Conservation (phyloP, 2,888 invertebrate genomes). For the Caenorhabditis afra region DNA sequence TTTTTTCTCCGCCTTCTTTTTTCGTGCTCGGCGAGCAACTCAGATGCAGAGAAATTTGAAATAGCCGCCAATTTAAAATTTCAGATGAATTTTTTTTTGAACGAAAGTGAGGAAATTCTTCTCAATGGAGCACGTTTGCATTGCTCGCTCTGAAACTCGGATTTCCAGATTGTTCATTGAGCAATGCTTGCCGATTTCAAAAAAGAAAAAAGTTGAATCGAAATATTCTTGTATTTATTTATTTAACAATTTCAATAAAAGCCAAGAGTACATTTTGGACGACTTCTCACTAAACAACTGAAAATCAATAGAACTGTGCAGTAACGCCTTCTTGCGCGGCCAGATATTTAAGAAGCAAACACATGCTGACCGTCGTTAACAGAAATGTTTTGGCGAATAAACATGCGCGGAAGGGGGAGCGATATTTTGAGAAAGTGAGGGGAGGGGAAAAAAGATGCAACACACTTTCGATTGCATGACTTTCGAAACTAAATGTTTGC, state of each 20-base stretch:
- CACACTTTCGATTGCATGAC: conserved; percentile 31
- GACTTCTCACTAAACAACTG: too few relatives aligned
- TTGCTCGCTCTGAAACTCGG: not conserved
- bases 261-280: too few relatives aligned
- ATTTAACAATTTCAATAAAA: too few relatives aligned
- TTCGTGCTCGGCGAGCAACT: too few relatives aligned
- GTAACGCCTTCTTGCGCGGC: too few relatives aligned
- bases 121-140: not conserved
- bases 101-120: not conserved
- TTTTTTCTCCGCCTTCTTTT: not conserved
- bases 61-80: not conserved
- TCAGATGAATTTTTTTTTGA: not conserved
- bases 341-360: too few relatives aligned
- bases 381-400: conserved; percentile 8
- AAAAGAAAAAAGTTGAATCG: not conserved
- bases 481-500: conserved; percentile 26
- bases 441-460: conserved; percentile 17
- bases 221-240: too few relatives aligned
- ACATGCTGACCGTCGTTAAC: not conserved
- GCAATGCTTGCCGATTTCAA: too few relatives aligned
- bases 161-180: not conserved
- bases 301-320: too few relatives aligned
- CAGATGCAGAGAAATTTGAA: too few relatives aligned
- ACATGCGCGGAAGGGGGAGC: too few relatives aligned
- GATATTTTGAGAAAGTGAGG: conserved; percentile 23